Conservation (phyloP, 2,113 vertebrate genomes). For the Microcebus jonahi region DNA sequence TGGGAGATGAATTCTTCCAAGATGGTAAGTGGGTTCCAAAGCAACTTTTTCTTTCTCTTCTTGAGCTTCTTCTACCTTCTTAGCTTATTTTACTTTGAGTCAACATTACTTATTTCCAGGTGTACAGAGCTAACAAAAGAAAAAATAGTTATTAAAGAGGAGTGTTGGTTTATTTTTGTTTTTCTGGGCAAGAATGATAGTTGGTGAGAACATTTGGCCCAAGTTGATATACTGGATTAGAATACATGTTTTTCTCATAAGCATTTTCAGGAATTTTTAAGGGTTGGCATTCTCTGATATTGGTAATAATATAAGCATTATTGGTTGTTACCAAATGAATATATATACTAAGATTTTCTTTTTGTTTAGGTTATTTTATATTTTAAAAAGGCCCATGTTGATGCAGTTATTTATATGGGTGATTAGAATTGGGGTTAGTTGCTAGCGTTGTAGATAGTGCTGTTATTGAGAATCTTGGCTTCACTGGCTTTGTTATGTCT, state of each 20-base stretch:
- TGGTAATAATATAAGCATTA: not conserved
- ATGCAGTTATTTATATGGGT: not conserved
- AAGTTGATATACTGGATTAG: not conserved
- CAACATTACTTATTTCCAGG: constrained; percentile 33
- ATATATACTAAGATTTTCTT: not conserved
- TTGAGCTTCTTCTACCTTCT: constrained; percentile 5
- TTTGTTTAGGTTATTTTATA: not conserved
- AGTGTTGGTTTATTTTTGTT: not conserved
- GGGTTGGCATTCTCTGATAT: not conserved
- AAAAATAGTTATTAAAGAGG: constrained; percentile 24
- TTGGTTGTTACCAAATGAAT: not conserved
- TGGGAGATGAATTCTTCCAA: not conserved
- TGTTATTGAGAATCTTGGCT: not conserved
- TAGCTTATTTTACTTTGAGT: not conserved
- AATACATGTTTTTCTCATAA: not conserved
- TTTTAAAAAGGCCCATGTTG: not conserved
- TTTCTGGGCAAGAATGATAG: not conserved
- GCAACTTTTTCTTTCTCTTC: constrained; percentile 32
- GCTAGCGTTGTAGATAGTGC: not conserved
- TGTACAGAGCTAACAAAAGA: not conserved
- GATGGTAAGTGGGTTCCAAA: not conserved
- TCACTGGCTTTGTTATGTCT: not conserved
- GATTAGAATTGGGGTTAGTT: not conserved
- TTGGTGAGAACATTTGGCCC: not conserved
- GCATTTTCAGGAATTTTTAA: constrained; percentile 24